Conservation (phyloP, 2,888 invertebrate species). For the Lacanobia wlatinum region DNA sequence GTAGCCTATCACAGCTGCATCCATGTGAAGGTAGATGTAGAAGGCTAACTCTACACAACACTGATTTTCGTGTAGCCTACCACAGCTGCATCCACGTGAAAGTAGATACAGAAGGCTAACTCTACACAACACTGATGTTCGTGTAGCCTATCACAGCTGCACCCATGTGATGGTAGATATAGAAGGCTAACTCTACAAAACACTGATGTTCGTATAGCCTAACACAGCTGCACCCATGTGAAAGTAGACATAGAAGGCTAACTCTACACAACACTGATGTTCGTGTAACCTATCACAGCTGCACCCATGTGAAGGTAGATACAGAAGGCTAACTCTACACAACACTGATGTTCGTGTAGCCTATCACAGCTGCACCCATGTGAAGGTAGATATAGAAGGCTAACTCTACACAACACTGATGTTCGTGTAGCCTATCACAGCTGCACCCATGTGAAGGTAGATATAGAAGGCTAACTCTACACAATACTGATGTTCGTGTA, state of each 20-base stretch:
- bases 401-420: background rate
- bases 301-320: background rate
- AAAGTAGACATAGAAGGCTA: conserved; percentile 1
- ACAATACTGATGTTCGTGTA: background rate
- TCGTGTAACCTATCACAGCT: conserved; percentile 40
- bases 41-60: conserved; percentile 6
- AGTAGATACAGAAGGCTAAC: conserved; percentile 1
- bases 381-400: conserved; percentile 1
- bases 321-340: conserved; percentile 13
- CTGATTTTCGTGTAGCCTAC: conserved; percentile 23
- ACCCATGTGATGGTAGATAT: background rate
- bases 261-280: background rate
- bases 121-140: background rate
- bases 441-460: background rate
- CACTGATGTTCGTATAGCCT: conserved; percentile 12
- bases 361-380: conserved; percentile 30
- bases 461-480: conserved; percentile 5
- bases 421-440: conserved; percentile 41
- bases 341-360: background rate
- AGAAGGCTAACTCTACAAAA: conserved; percentile 16
- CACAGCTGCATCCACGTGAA: conserved; percentile 11
- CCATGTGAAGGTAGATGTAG: background rate
- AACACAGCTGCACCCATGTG: conserved; percentile 22
- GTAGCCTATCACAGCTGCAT: conserved; percentile 35
- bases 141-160: conserved; percentile 38